A percentile compares a stretch with the other conserved stretches of the same genome.
Evolutionary conservation across 2,113 vertebrate genomes (phyloP).

Genomic region (Corapipo altera): DNA sequence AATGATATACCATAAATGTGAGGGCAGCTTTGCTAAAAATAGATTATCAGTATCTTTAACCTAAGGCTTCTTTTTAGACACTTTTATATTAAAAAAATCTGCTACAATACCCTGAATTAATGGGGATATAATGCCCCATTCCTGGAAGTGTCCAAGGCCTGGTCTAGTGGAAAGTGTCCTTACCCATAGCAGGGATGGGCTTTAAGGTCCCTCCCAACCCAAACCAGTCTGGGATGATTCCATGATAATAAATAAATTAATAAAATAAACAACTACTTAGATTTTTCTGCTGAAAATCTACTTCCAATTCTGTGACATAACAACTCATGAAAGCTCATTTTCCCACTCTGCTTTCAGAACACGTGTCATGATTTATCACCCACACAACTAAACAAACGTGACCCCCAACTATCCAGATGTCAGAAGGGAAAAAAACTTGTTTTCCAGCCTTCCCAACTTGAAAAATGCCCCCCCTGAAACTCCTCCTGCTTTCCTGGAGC

Average conservation of each 20-base stretch:
- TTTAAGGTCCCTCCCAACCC: background rate
- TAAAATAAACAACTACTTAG: background rate
- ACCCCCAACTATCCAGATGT: background rate
- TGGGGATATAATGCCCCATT: background rate
- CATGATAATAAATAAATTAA: too few relatives aligned
- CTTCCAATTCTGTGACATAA: background rate
- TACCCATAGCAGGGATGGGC: background rate
- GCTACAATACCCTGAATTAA: background rate
- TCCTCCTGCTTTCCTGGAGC: background rate
- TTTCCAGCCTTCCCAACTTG: background rate
- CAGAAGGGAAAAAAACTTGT: accelerated
- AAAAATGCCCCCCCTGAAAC: background rate
- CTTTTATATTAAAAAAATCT: background rate
- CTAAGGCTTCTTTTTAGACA: background rate
- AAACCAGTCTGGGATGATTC: background rate
- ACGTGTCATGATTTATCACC: background rate
- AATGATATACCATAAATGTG: background rate
- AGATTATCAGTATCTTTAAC: background rate
- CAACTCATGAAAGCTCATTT: background rate
- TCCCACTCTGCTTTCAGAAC: background rate
- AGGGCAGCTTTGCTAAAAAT: background rate
- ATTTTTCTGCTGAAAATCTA: background rate
- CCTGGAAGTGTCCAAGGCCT: background rate
- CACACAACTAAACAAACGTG: background rate
- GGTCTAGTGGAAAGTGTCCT: background rate